Evolutionary conservation across 2,888 invertebrate genomes (phyloP).

Genomic region (Holacanthella duospinosa): DNA sequence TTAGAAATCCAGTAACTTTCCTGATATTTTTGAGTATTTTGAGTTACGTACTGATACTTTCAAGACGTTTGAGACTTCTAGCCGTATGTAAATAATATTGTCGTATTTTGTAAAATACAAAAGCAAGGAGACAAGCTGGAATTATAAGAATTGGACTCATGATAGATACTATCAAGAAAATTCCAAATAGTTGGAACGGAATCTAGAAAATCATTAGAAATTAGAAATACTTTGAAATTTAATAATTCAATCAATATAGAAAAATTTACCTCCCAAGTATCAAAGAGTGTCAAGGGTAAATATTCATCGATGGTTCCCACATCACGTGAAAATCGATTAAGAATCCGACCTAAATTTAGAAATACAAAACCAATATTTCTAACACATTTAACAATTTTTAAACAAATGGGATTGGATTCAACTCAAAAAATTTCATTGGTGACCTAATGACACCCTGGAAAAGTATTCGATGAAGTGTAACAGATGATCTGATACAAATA

Average conservation of each 20-base stretch:
- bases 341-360: slow-evolving; percentile 55
- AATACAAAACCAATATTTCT: too few species aligned
- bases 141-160: slow-evolving; percentile 34
- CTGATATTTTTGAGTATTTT: not conserved
- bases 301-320: slow-evolving; percentile 66
- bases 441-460: slow-evolving; percentile 66
- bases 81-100: slow-evolving; percentile 44
- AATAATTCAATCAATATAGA: not conserved
- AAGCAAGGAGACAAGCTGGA: slow-evolving; percentile 41
- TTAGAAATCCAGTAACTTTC: not conserved
- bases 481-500: slow-evolving; percentile 68
- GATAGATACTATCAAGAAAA: slow-evolving; percentile 25
- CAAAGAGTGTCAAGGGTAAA: slow-evolving; percentile 53
- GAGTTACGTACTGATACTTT: slow-evolving; percentile 42
- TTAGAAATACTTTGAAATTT: not conserved
- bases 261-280: slow-evolving; percentile 20
- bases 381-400: too few species aligned
- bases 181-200: slow-evolving; percentile 39
- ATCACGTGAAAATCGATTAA: slow-evolving; percentile 62
- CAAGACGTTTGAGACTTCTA: slow-evolving; percentile 45
- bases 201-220: slow-evolving; percentile 17
- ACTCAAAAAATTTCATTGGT: slow-evolving; percentile 77
- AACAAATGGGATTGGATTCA: too few species aligned
- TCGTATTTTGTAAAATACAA: slow-evolving; percentile 42
- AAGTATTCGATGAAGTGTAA: slow-evolving; percentile 68